These are phyloP conservation scores for Siniperca obscura DNA, from an alignment of 2,797 vertebrate species.

Conservation along the genomic window DNA sequence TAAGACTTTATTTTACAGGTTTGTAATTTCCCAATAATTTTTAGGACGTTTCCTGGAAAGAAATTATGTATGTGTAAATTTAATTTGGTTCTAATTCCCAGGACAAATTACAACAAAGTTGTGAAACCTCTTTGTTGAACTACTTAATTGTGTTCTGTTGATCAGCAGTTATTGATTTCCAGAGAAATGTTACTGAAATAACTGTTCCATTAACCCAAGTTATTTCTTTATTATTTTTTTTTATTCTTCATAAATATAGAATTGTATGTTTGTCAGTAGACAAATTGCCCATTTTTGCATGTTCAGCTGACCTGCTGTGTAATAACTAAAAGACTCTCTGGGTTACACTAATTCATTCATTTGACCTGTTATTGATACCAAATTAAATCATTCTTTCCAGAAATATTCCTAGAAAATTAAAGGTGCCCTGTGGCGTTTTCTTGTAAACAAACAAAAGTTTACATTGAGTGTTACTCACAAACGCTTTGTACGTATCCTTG, in stretches of 20 bases:
- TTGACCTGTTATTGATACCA: background rate
- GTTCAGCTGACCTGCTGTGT: background rate
- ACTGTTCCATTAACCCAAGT: background rate
- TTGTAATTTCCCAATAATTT: background rate
- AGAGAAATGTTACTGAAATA: background rate
- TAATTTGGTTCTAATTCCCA: background rate
- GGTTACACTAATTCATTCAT: background rate
- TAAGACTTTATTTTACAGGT: background rate
- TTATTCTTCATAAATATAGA: background rate
- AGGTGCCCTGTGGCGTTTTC: background rate
- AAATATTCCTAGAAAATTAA: background rate
- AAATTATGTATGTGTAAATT: background rate
- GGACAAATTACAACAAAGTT: background rate
- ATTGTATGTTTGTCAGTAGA: background rate
- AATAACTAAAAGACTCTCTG: background rate
- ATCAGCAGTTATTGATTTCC: background rate
- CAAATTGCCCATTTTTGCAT: background rate
- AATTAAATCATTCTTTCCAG: background rate
- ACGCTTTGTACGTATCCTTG: background rate
- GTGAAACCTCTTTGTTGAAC: background rate
- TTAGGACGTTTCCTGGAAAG: background rate
- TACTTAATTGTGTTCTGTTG: background rate
- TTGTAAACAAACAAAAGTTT: constrained; percentile 1
- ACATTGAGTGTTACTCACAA: background rate
- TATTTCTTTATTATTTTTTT: background rate